These are phyloP conservation scores for Macaria liturata DNA, from an alignment of 2,888 invertebrate species.

Conservation along the genomic window DNA sequence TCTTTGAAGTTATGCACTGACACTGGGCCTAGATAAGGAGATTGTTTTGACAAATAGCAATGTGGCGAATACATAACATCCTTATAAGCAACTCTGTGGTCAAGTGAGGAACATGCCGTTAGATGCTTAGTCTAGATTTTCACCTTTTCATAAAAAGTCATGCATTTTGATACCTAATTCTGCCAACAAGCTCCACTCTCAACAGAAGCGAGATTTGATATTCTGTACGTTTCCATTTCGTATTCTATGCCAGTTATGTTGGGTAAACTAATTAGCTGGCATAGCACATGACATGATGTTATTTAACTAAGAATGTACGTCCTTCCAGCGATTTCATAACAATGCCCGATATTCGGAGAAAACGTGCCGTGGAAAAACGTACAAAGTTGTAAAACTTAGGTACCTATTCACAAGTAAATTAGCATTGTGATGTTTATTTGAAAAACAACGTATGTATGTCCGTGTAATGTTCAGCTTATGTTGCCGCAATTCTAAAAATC, in stretches of 20 bases:
- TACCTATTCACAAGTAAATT: constrained; percentile 8
- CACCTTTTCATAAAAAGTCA: too few species aligned
- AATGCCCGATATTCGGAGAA: constrained; percentile 15
- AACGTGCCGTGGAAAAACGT: constrained; percentile 15
- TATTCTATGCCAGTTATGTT: constrained; percentile 17
- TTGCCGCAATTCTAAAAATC: background rate
- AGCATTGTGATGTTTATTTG: constrained; percentile 7
- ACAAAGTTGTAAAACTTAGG: constrained; percentile 12
- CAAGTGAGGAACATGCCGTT: too few species aligned
- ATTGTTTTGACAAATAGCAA: too few species aligned
- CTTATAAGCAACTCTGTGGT: too few species aligned
- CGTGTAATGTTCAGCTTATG: background rate
- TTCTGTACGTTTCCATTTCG: constrained; percentile 2
- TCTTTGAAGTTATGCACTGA: too few species aligned
- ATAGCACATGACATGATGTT: constrained; percentile 17
- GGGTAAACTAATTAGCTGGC: constrained; percentile 22
- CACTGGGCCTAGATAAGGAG: too few species aligned
- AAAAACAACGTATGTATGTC: background rate
- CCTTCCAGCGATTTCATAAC: constrained; percentile 18
- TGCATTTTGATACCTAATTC: too few species aligned
- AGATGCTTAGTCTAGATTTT: too few species aligned
- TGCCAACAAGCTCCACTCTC: too few species aligned
- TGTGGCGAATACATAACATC: too few species aligned
- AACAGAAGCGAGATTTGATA: too few species aligned
- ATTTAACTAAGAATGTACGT: constrained; percentile 21